Evolutionary conservation across 2,888 invertebrate genomes (phyloP).

Genomic region (Spodoptera exigua): DNA sequence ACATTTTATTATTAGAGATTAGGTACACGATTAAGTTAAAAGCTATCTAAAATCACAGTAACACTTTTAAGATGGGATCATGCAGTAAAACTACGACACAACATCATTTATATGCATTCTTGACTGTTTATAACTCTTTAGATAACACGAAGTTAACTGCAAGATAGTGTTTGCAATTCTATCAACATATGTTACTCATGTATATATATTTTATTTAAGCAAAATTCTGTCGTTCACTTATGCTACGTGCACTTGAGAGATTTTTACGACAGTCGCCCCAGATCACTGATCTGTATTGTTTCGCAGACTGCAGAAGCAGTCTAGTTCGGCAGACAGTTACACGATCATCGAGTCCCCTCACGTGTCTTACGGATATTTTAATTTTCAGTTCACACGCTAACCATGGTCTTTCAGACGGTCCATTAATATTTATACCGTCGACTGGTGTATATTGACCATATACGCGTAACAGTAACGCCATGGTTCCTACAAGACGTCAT

Average conservation of each 20-base stretch:
- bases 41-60: too few species aligned
- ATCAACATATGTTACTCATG: too few species aligned
- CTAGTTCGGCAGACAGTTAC: constrained; percentile 61
- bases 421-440: constrained; percentile 81
- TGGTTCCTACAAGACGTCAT: constrained; percentile 51
- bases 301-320: constrained; percentile 30
- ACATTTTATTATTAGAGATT: too few species aligned
- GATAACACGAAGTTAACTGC: constrained; percentile 9
- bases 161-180: constrained; percentile 3
- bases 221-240: constrained; percentile 28
- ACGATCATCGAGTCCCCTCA: constrained; percentile 69
- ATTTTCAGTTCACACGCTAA: constrained; percentile 86
- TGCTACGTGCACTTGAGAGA: constrained; percentile 11
- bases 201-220: neutral
- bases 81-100: too few species aligned
- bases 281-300: constrained; percentile 41
- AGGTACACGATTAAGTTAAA: too few species aligned
- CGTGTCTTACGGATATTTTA: constrained; percentile 84
- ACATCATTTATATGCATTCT: constrained; percentile 5
- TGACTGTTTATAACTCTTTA: constrained; percentile 19
- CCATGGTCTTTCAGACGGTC: constrained; percentile 73
- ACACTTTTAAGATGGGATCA: too few species aligned
- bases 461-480: constrained; percentile 58
- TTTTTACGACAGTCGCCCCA: constrained; percentile 41
- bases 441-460: constrained; percentile 59